Evolutionary conservation across 2,113 vertebrate species (phyloP).

Genomic region (Plestiodon gilberti): DNA sequence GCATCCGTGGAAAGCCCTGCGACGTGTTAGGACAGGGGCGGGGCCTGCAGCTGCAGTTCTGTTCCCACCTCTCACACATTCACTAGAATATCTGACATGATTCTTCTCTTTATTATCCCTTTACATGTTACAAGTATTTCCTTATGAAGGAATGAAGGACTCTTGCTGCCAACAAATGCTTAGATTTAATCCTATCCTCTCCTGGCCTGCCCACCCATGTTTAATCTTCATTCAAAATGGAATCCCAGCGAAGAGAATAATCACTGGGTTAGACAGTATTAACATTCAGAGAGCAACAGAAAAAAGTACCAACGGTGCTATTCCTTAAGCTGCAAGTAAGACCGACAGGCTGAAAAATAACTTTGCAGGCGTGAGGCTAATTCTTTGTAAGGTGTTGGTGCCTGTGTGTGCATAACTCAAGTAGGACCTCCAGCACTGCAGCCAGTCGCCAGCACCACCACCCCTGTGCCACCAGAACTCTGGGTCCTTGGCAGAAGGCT

Average conservation of each 20-base stretch:
- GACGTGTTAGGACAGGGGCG: too few species aligned
- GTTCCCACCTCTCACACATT: too few species aligned
- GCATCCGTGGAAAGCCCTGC: too few species aligned
- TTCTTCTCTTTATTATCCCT: neutral
- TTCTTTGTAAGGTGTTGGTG: neutral
- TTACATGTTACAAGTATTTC: neutral
- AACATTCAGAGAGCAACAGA: slow-evolving; percentile 11
- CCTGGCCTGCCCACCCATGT: slow-evolving; percentile 13
- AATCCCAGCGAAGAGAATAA: slow-evolving; percentile 5
- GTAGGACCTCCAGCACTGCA: too few species aligned
- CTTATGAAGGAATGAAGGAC: neutral
- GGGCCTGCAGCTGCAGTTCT: too few species aligned
- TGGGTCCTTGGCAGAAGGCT: too few species aligned
- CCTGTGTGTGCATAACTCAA: too few species aligned
- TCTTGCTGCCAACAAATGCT: neutral
- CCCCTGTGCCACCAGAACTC: too few species aligned
- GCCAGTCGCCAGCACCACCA: too few species aligned
- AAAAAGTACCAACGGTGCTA: neutral
- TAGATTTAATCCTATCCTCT: slow-evolving; percentile 1
- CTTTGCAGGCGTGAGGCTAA: neutral
- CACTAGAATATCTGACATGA: too few species aligned
- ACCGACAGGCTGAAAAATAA: neutral
- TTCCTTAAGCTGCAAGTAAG: neutral
- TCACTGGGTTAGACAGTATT: slow-evolving; percentile 7
- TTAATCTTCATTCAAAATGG: slow-evolving; percentile 30